Evolutionary conservation across 2,888 invertebrate genomes (phyloP), one percentile per base, ranked within the genome.

Genomic region (Scaptomyza tumidula): DNA sequence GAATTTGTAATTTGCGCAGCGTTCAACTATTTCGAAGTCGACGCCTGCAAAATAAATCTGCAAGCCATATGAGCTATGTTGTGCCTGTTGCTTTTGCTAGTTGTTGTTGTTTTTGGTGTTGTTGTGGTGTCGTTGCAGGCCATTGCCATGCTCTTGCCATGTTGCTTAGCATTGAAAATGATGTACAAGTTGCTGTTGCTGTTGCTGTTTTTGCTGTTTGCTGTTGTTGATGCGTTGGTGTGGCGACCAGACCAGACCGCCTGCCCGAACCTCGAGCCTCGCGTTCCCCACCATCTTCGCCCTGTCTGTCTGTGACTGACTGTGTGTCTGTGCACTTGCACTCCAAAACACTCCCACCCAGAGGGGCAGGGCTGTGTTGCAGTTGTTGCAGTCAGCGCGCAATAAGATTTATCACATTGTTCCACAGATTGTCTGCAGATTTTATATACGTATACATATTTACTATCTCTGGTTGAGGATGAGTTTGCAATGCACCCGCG

Each of bases 321-420:
- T 62, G 63, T 55, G 33, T 52, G 58, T 54, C 78, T 79, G 49
- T 73, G 84, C 78, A 81, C 88, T 85, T 87, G 82, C 86, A 76
- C 52, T 16, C 41, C 60, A 73, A 71, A 85, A 82, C 88, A 82
- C 82, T 83, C 82, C 82, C 82, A 83, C 82, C 82, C 88, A 80
- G 86, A 81, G 81, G 82, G 83, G 78, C 61, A 80, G 66, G 77
- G 77, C 70, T 73, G 16, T 16, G 41, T 41, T 41, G 78, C 81
- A 73, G 71, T 75, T 68, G 87, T 75, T 60, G 87, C 77, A 79
- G 74, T 86, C 74, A 72, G 71, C 74, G 85, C 64, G 61, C 71
- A 79, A 78, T 72, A 89, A 89, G 89, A 89, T 89, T 89, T 89
- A 89, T 89, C 90, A 89, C 90, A 89, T 90, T 89, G 89, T 90